Percentiles rank a stretch among this genome's conserved stretches.
Evolutionary conservation across 2,888 invertebrate genomes (phyloP).

Genomic region (Tridacna crocea): DNA sequence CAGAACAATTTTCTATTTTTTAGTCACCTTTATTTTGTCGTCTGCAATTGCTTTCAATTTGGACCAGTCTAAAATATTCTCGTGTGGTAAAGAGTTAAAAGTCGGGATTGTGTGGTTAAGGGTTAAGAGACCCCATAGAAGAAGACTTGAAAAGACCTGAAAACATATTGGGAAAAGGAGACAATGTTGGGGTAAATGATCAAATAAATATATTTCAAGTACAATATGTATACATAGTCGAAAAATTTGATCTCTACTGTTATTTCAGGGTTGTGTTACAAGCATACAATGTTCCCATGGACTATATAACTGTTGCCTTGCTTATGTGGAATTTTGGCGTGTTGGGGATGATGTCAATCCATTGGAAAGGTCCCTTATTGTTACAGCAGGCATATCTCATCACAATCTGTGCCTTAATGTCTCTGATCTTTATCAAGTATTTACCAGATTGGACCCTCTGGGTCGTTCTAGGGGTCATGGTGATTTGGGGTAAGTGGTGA

Average conservation of each 20-base stretch:
- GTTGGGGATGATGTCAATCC: conserved; percentile 98
- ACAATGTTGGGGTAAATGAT: no score
- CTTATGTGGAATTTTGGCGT: conserved; percentile 98
- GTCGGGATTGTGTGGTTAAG: no score
- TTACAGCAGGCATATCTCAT: conserved; percentile 97
- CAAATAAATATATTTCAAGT: neutral
- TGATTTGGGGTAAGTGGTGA: conserved; percentile 93
- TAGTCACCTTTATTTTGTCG: no score
- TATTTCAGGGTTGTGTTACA: conserved; percentile 92
- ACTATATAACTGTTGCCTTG: conserved; percentile 93
- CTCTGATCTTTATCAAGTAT: conserved; percentile 99
- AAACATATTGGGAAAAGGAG: neutral
- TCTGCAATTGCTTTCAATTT: no score
- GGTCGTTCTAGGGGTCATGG: conserved; percentile 98
- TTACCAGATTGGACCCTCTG: conserved; percentile 99
- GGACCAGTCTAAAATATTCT: no score
- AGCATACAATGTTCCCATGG: conserved; percentile 98
- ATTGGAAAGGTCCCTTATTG: conserved; percentile 98
- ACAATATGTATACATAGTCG: no score
- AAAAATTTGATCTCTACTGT: no score
- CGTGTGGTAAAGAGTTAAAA: no score
- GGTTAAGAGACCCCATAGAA: no score
- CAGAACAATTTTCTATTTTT: no score
- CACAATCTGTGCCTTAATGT: conserved; percentile 98
- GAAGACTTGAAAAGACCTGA: neutral